Conservation (phyloP, 2,113 vertebrate species). For the Malurus alboscapulatus region DNA sequence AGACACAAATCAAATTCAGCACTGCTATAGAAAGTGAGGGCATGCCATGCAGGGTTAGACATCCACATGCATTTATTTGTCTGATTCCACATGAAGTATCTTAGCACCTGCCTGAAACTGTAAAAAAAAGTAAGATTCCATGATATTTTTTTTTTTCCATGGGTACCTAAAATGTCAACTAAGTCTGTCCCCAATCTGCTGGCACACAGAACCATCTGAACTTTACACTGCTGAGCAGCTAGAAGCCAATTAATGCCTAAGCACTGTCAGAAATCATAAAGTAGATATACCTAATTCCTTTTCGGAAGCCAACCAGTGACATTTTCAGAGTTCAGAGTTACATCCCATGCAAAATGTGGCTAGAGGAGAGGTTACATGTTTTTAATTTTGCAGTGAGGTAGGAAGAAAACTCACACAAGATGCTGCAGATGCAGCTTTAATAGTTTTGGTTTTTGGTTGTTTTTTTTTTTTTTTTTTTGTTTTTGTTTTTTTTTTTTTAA, state of each 20-base stretch:
- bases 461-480: too few species aligned
- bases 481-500: background rate
- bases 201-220: background rate
- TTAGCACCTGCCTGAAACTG: background rate
- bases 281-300: background rate
- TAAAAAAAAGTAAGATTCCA: background rate
- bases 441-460: background rate
- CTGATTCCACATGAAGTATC: background rate
- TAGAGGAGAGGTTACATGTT: background rate
- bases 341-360: background rate
- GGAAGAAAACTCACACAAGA: background rate
- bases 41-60: background rate
- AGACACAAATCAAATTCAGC: background rate
- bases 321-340: conserved; percentile 39
- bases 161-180: background rate
- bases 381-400: background rate
- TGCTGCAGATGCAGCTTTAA: background rate
- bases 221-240: background rate
- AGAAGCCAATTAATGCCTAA: conserved; percentile 40
- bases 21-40: background rate
- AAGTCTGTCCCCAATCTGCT: background rate
- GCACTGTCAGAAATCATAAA: conserved; percentile 34
- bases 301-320: background rate
- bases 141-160: background rate
- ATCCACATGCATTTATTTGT: background rate